Evolutionary conservation across 2,888 invertebrate species (phyloP), one percentile per base, ranked within the genome.

Genomic region (Lysandra bellargus): DNA sequence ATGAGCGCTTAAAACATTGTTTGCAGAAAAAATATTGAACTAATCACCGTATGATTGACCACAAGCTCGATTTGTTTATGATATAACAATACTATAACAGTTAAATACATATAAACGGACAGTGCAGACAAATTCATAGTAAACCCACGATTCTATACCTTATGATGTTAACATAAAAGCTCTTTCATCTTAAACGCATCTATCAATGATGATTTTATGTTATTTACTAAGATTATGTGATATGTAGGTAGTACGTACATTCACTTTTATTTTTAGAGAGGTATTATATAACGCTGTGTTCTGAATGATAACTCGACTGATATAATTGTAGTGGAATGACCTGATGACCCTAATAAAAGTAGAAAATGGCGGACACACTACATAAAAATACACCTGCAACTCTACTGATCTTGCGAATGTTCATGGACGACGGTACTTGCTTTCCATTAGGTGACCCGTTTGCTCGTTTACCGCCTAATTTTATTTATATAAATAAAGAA

Each of bases 211-310:
- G 85, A 83, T 84, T 85, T 85, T 84, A 83, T 85, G 84, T 83
- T 87, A 86, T 85, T 84, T 86, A 76, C 87, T 87, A 86, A 85
- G 85, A 86, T 85, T 87, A 87, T 87, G 85, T 84, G 84, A 82
- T 82, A 81, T 82, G 85, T 91, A 86, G 85, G 84, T 86, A 89
- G 92, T 90, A 86, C 85, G 84, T 86, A 89, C 92, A 85, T 91
- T 93, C 93, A 91, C 93, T 93, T 93, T 93, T 91, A 76, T 57
- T 76, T 91, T 91, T 92, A 89, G 82, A 82, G 82, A 82, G 82
- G 82, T 77, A 57, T 82, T 82, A 82, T 49, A 57, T 79, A 82
- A 81, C 40, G 49, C 17, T 14, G 53, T 76, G 75, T 75, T 75
- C 75, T 30, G 53, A 76, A 76, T 57, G 49, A 75, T 75, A 75